phyloP scores from a whole-genome alignment of 2,888 invertebrate species.

The Plebejus anna region DNA sequence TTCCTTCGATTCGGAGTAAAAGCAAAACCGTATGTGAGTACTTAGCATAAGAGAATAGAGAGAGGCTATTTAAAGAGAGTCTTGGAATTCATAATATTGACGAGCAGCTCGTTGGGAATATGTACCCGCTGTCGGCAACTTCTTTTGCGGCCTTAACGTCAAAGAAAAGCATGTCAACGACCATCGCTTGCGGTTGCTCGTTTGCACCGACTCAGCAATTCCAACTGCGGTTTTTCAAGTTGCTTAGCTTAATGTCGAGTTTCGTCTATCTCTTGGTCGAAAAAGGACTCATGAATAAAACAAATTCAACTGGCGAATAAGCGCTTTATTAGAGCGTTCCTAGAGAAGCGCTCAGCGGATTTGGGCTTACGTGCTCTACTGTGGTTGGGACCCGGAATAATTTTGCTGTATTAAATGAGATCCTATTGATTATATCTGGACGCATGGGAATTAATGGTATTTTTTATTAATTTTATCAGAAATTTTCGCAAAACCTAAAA shows the following conservation, averaged over 20 bases:
- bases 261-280: slow-evolving; percentile 37
- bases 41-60: no score
- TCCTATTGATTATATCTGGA: slow-evolving; percentile 1
- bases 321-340: slow-evolving; percentile 34
- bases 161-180: background rate
- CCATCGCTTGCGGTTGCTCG: background rate
- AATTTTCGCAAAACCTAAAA: no score
- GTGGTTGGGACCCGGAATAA: slow-evolving; percentile 9
- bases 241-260: slow-evolving; percentile 36
- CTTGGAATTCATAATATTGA: no score
- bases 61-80: no score
- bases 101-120: no score
- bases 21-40: no score
- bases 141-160: no score
- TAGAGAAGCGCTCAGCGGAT: slow-evolving; percentile 30
- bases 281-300: slow-evolving; percentile 41
- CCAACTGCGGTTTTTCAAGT: slow-evolving; percentile 30
- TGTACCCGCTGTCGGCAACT: no score
- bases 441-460: no score
- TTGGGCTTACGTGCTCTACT: slow-evolving; percentile 24
- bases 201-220: background rate
- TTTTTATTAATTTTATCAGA: no score
- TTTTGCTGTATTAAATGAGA: background rate
- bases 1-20: no score
- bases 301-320: slow-evolving; percentile 38